Percentiles rank a stretch among this genome's conserved stretches.
These are phyloP conservation scores for Sphaerophoria rueppellii DNA, from an alignment of 2,888 invertebrate genomes.

Conservation along the genomic window DNA sequence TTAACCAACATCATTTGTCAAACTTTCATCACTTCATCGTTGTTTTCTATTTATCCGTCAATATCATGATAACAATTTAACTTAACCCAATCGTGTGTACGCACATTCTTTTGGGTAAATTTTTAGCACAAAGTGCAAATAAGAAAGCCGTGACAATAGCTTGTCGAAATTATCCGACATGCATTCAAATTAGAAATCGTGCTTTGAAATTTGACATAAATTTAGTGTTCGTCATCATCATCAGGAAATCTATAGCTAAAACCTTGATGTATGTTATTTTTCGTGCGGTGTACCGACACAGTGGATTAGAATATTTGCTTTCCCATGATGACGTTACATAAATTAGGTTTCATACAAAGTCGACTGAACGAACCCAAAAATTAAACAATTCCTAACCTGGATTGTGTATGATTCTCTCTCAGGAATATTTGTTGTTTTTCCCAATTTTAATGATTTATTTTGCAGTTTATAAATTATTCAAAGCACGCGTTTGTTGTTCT, in stretches of 20 bases:
- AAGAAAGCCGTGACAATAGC: slow-evolving; percentile 3
- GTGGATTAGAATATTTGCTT: slow-evolving; percentile 6
- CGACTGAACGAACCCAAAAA: slow-evolving; percentile 35
- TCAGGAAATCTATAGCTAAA: background rate
- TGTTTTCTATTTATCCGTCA: background rate
- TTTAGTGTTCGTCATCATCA: slow-evolving; percentile 5
- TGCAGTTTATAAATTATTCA: slow-evolving; percentile 52
- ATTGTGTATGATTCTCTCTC: background rate
- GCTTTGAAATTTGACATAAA: slow-evolving; percentile 37
- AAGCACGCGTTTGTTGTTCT: slow-evolving; percentile 42
- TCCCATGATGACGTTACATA: background rate
- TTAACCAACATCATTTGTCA: background rate
- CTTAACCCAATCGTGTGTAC: background rate
- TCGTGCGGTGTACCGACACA: background rate
- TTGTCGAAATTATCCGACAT: background rate
- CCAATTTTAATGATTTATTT: slow-evolving; percentile 59
- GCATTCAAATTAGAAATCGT: slow-evolving; percentile 25
- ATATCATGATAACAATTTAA: slow-evolving; percentile 9
- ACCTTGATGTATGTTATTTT: background rate
- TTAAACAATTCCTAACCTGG: slow-evolving; percentile 11
- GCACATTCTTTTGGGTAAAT: background rate
- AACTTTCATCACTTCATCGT: slow-evolving; percentile 4
- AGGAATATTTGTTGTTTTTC: slow-evolving; percentile 30
- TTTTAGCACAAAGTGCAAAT: slow-evolving; percentile 23
- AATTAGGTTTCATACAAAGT: background rate